A percentile compares a stretch with the other conserved stretches of the same genome.
These are phyloP conservation scores for Synaphobranchus kaupii DNA, from an alignment of 2,797 vertebrate genomes.

Conservation along the genomic window DNA sequence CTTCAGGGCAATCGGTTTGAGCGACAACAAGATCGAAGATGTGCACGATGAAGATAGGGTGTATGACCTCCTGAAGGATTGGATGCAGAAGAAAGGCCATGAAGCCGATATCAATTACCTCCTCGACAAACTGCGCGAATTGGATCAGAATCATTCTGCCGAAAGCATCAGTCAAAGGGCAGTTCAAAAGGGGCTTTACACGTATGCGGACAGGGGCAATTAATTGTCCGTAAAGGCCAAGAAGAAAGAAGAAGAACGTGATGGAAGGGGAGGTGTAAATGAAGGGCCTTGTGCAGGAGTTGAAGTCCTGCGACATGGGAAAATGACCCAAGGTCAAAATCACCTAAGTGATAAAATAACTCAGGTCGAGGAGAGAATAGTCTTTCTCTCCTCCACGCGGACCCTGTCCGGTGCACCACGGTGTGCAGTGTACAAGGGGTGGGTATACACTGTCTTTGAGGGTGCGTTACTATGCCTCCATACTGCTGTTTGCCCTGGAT, in stretches of 20 bases:
- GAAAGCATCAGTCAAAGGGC: constrained; percentile 72
- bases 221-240: constrained; percentile 33
- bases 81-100: constrained; percentile 78
- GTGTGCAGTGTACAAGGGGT: constrained; percentile 45
- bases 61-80: constrained; percentile 77
- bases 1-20: constrained; percentile 76
- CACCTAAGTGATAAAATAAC: background rate
- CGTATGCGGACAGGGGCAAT: constrained; percentile 51
- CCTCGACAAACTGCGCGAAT: constrained; percentile 65
- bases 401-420: background rate
- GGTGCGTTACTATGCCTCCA: constrained; percentile 55
- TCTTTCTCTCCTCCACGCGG: background rate
- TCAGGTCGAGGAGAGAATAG: background rate
- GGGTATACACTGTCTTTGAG: constrained; percentile 69
- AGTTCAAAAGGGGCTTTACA: constrained; percentile 70
- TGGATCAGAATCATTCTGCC: constrained; percentile 77
- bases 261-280: constrained; percentile 31
- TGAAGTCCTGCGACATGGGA: background rate
- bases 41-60: constrained; percentile 68
- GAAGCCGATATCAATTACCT: constrained; percentile 78
- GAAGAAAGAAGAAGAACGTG: constrained; percentile 35
- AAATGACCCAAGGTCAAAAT: background rate
- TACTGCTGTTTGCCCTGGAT: background rate
- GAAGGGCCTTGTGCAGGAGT: background rate
- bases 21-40: constrained; percentile 75